Evolutionary conservation across 2,113 vertebrate species (phyloP).

Genomic region (Ictalurus furcatus): DNA sequence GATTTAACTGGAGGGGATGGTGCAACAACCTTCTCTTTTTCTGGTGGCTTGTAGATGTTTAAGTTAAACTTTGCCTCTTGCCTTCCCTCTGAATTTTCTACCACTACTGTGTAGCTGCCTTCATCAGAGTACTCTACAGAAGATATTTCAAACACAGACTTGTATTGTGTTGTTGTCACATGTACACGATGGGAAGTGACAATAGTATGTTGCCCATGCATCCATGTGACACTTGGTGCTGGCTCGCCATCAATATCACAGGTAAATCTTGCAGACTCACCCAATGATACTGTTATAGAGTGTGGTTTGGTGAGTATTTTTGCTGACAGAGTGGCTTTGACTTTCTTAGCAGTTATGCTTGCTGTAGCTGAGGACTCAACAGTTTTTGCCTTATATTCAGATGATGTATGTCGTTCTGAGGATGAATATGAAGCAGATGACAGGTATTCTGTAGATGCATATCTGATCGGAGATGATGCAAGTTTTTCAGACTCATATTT

Average conservation of each 20-base stretch:
- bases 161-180: slow-evolving; percentile 88
- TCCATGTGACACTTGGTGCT: slow-evolving; percentile 86
- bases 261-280: slow-evolving; percentile 86
- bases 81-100: slow-evolving; percentile 88
- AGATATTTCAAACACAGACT: slow-evolving; percentile 90
- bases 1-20: slow-evolving; percentile 79
- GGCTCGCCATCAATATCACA: slow-evolving; percentile 95
- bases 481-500: slow-evolving; percentile 76
- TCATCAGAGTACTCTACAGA: slow-evolving; percentile 86
- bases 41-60: slow-evolving; percentile 78
- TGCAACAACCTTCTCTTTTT: slow-evolving; percentile 76
- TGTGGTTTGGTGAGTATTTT: slow-evolving; percentile 93
- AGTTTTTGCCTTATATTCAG: slow-evolving; percentile 67
- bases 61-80: slow-evolving; percentile 91
- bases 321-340: slow-evolving; percentile 83
- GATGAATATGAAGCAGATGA: slow-evolving; percentile 68
- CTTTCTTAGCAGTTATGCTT: slow-evolving; percentile 77
- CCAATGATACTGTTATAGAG: slow-evolving; percentile 85
- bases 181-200: slow-evolving; percentile 79
- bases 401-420: slow-evolving; percentile 60
- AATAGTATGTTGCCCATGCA: slow-evolving; percentile 74
- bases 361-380: slow-evolving; percentile 75
- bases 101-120: slow-evolving; percentile 87
- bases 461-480: slow-evolving; percentile 69
- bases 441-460: slow-evolving; percentile 69